A percentile compares a stretch with the other conserved stretches of the same genome.
phyloP scores from a whole-genome alignment of 1,140 invertebrate genomes.

The Drosophila setifemur region DNA sequence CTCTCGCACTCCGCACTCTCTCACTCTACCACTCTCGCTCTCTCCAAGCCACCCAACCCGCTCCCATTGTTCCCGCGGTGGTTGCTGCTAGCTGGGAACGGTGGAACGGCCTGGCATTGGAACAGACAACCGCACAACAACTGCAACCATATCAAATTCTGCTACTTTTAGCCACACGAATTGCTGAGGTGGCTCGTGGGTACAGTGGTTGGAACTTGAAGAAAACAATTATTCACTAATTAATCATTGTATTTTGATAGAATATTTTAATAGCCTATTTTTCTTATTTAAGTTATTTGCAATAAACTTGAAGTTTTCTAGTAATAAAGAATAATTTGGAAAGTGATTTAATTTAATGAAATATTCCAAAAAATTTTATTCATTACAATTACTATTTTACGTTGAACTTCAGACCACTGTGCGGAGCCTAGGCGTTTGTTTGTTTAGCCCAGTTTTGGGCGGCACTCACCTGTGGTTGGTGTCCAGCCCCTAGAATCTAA shows the following conservation, averaged over 20 bases:
- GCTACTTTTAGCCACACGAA: conserved; percentile 41
- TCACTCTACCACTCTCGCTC: no score
- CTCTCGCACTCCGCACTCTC: no score
- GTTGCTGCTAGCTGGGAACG: conserved; percentile 15
- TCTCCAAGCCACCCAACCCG: background rate
- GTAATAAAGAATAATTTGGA: no score
- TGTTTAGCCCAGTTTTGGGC: conserved; percentile 8
- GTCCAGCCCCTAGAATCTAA: conserved; percentile 75
- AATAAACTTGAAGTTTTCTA: no score
- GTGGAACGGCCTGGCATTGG: conserved; percentile 49
- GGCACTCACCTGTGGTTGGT: conserved; percentile 17
- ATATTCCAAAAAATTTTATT: no score
- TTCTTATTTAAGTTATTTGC: no score
- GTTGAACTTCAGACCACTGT: background rate
- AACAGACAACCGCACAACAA: conserved; percentile 32
- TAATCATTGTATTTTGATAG: no score
- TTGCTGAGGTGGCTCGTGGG: conserved; percentile 19
- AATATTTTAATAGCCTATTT: no score
- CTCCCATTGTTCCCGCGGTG: conserved; percentile 28
- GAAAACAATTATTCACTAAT: no score
- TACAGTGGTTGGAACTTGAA: no score
- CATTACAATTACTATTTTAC: background rate
- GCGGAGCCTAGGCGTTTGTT: background rate
- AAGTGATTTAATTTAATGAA: no score
- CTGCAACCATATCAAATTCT: no score